These are phyloP conservation scores for Rutilus rutilus DNA, from an alignment of 2,113 vertebrate genomes.

Conservation along the genomic window DNA sequence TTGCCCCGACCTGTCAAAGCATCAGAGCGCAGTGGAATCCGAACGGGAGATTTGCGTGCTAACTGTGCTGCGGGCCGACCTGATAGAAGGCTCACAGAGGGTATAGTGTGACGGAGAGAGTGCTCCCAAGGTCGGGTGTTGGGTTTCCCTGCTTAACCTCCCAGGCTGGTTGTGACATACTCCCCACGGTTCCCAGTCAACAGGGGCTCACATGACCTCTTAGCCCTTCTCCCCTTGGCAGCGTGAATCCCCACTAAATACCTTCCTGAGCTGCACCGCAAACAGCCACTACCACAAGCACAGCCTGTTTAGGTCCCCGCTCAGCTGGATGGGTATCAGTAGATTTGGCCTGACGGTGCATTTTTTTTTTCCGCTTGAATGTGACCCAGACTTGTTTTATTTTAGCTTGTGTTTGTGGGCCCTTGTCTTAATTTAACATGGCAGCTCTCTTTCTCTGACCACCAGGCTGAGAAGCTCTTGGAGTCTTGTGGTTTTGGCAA, in stretches of 20 bases:
- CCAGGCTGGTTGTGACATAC: slow-evolving; percentile 44
- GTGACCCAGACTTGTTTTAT: slow-evolving; percentile 41
- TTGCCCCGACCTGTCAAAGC: slow-evolving; percentile 29
- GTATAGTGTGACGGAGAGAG: slow-evolving; percentile 53
- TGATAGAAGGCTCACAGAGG: slow-evolving; percentile 36
- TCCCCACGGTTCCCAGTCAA: slow-evolving; percentile 24
- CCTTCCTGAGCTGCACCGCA: neutral
- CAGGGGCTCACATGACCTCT: slow-evolving; percentile 39
- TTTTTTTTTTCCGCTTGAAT: slow-evolving; percentile 13
- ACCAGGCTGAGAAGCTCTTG: slow-evolving; percentile 30
- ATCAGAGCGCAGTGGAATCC: slow-evolving; percentile 34
- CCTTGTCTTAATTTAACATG: slow-evolving; percentile 43
- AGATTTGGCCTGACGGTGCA: slow-evolving; percentile 43
- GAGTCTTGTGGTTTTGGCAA: slow-evolving; percentile 48
- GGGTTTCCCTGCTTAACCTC: slow-evolving; percentile 48
- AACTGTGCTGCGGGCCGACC: slow-evolving; percentile 16
- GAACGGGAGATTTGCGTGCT: slow-evolving; percentile 15
- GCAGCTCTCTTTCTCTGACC: slow-evolving; percentile 45
- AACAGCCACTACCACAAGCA: slow-evolving; percentile 4
- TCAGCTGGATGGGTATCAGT: slow-evolving; percentile 14
- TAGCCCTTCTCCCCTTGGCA: slow-evolving; percentile 31
- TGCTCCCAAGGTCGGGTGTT: slow-evolving; percentile 56
- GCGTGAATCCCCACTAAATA: slow-evolving; percentile 44
- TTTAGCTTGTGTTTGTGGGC: slow-evolving; percentile 38
- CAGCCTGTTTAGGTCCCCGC: slow-evolving; percentile 18